A percentile compares a stretch with the other conserved stretches of the same genome.
phyloP scores from a whole-genome alignment of 2,797 vertebrate genomes.

The Catharus ustulatus region DNA sequence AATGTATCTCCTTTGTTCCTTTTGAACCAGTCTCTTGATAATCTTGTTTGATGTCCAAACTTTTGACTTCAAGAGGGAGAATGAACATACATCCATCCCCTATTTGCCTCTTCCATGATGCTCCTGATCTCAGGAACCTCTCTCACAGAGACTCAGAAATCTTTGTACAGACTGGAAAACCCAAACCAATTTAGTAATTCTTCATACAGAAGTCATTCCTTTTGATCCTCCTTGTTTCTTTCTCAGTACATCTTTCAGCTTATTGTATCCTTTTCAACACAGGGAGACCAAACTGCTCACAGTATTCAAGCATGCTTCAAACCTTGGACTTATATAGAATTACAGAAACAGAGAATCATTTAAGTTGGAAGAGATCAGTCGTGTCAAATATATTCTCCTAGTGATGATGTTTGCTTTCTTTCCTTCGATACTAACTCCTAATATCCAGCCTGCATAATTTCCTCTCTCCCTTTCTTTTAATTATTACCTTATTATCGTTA shows the following conservation, averaged over 20 bases:
- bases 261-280: neutral
- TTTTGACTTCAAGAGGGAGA: neutral
- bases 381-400: neutral
- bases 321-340: neutral
- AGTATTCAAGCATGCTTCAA: neutral
- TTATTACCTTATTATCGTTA: neutral
- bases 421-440: neutral
- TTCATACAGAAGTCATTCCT: neutral
- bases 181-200: neutral
- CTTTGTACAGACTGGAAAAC: neutral
- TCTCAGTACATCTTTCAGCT: neutral
- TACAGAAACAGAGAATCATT: neutral
- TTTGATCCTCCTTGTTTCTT: constrained; percentile 1
- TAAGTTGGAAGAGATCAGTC: neutral
- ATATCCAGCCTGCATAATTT: neutral
- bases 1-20: neutral
- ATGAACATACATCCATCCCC: neutral
- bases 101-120: neutral
- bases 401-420: neutral
- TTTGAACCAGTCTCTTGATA: neutral
- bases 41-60: neutral
- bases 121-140: neutral
- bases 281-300: neutral
- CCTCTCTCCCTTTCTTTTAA: neutral
- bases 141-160: neutral